A percentile compares a stretch with the other conserved stretches of the same genome.
phyloP scores from a whole-genome alignment of 1,140 invertebrate genomes.

The Aricia agestis region DNA sequence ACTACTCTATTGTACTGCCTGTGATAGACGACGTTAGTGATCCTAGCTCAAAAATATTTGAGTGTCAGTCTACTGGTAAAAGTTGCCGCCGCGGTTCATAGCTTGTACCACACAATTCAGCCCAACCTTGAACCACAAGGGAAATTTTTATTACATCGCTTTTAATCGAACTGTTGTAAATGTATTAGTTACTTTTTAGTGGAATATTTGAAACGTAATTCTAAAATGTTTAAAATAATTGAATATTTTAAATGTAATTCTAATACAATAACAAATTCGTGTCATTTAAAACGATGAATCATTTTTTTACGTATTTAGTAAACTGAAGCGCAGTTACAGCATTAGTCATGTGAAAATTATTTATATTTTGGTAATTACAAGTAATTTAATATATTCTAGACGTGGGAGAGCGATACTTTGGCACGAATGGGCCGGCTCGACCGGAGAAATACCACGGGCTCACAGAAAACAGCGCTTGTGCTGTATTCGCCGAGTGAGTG shows the following conservation, averaged over 20 bases:
- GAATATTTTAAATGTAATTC: neutral
- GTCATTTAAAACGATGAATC: neutral
- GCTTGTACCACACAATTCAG: neutral
- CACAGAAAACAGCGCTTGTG: too few relatives aligned
- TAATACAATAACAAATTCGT: neutral
- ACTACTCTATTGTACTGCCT: too few relatives aligned
- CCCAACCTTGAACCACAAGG: conserved; percentile 14
- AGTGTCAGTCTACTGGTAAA: neutral
- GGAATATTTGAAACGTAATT: neutral
- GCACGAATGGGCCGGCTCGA: too few relatives aligned
- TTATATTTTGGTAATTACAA: too few relatives aligned
- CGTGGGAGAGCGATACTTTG: too few relatives aligned
- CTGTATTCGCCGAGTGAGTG: too few relatives aligned
- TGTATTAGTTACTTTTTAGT: neutral
- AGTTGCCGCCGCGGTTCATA: neutral
- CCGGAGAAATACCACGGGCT: too few relatives aligned
- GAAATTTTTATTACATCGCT: conserved; percentile 8
- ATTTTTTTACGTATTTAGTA: neutral
- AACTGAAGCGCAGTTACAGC: neutral
- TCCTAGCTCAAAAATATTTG: too few relatives aligned
- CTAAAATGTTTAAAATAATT: neutral
- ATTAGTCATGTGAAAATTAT: too few relatives aligned
- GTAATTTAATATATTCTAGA: too few relatives aligned
- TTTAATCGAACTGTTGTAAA: conserved; percentile 2
- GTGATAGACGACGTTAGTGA: too few relatives aligned